Evolutionary conservation across 2,888 invertebrate species (phyloP).

Genomic region (Mesopsocus fuscifrons): DNA sequence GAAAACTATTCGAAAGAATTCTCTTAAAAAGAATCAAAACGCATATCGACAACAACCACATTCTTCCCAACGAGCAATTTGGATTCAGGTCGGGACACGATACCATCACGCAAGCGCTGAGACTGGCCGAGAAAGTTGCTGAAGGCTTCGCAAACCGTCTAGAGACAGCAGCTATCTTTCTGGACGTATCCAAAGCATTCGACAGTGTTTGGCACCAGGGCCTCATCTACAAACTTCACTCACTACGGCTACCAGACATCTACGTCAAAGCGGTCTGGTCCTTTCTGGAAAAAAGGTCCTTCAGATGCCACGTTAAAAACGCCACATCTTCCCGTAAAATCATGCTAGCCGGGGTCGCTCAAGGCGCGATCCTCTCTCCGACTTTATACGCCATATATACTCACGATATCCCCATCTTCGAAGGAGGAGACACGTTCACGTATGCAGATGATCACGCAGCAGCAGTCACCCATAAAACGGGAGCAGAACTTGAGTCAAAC

Average conservation of each 20-base stretch:
- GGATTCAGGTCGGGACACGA: conserved; percentile 19
- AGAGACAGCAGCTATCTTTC: conserved; percentile 18
- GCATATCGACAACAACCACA: conserved; percentile 13
- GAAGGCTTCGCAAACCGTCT: conserved; percentile 17
- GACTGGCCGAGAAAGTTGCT: conserved; percentile 17
- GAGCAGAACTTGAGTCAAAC: not conserved
- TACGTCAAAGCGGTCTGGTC: not conserved
- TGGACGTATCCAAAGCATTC: conserved; percentile 21
- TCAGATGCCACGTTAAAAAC: not conserved
- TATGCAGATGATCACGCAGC: not conserved
- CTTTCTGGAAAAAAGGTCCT: not conserved
- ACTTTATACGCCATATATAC: not conserved
- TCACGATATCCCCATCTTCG: not conserved
- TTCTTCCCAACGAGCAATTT: conserved; percentile 18
- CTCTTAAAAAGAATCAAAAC: conserved; percentile 14
- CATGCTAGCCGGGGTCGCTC: conserved; percentile 11
- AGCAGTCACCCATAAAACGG: not conserved
- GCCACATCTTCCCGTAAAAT: not conserved
- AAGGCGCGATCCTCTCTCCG: not conserved
- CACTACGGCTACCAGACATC: not conserved
- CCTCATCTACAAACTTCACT: conserved; percentile 17
- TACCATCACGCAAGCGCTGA: conserved; percentile 18
- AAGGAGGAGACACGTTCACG: not conserved
- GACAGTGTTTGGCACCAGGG: conserved; percentile 22
- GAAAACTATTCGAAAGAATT: conserved; percentile 18